Conservation (phyloP, 2,113 vertebrate genomes). For the Hyperopisus bebe region DNA sequence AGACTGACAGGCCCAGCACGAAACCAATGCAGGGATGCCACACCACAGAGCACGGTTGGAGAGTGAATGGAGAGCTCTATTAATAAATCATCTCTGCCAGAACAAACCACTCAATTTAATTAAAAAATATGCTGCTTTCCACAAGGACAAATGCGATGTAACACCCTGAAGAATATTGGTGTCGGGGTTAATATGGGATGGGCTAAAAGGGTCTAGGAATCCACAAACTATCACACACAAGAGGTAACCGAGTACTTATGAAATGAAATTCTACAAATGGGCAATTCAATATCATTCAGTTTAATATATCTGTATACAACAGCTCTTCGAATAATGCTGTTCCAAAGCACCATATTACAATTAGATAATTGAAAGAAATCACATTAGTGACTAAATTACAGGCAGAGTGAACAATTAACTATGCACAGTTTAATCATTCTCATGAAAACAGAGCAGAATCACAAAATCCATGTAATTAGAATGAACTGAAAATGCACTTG, state of each 20-base stretch:
- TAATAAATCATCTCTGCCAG: not conserved
- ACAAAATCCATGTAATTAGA: not conserved
- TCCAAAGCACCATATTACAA: not conserved
- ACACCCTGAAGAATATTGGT: not conserved
- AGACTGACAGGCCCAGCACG: not conserved
- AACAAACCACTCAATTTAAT: slow-evolving; percentile 5
- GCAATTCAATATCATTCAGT: not conserved
- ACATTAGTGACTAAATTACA: not conserved
- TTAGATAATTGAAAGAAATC: not conserved
- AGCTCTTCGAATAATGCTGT: not conserved
- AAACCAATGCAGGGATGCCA: not conserved
- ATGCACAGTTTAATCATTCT: not conserved
- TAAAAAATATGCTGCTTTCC: not conserved
- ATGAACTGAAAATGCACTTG: not conserved
- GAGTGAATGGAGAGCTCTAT: not conserved
- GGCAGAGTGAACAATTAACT: not conserved
- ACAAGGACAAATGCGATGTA: not conserved
- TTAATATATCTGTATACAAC: not conserved
- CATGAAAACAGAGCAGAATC: not conserved
- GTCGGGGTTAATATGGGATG: not conserved
- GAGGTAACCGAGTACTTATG: not conserved
- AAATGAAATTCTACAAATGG: not conserved
- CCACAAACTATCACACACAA: not conserved
- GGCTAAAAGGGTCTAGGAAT: not conserved
- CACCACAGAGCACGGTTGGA: not conserved